Conservation (phyloP, 92 coral and sea anemone species). For the Epizoanthus fatuus region DNA sequence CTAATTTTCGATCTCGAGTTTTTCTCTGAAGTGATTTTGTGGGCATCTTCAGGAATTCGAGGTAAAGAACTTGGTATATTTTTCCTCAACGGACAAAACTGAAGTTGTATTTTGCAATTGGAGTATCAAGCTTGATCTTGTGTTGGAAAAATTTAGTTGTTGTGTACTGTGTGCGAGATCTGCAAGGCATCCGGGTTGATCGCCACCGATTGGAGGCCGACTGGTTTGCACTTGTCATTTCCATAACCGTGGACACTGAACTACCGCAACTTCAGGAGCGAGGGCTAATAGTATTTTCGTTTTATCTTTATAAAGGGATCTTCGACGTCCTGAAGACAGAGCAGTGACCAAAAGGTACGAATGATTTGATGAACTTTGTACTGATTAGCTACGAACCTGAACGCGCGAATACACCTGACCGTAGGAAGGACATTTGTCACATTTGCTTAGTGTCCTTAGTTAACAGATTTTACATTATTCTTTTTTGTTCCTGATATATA, state of each 20-base stretch:
- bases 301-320: conserved; percentile 29
- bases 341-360: conserved; percentile 1
- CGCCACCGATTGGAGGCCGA: neutral
- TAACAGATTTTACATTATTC: too few relatives aligned
- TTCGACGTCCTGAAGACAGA: conserved; percentile 48
- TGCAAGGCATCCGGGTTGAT: neutral
- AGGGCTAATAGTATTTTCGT: neutral
- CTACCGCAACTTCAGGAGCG: neutral
- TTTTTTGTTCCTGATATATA: too few relatives aligned
- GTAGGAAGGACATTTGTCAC: too few relatives aligned
- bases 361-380: neutral
- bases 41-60: conserved; percentile 51
- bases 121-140: neutral
- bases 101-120: neutral
- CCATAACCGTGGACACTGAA: neutral
- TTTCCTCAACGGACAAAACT: neutral
- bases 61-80: conserved; percentile 25
- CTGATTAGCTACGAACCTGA: neutral
- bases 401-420: too few relatives aligned
- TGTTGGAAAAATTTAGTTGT: neutral
- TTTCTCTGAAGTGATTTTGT: conserved; percentile 44
- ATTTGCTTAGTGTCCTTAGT: too few relatives aligned
- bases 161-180: neutral
- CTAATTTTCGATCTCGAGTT: conserved; percentile 25
- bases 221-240: neutral